phyloP scores from a whole-genome alignment of 2,888 invertebrate genomes.

The Acleris laterana region DNA sequence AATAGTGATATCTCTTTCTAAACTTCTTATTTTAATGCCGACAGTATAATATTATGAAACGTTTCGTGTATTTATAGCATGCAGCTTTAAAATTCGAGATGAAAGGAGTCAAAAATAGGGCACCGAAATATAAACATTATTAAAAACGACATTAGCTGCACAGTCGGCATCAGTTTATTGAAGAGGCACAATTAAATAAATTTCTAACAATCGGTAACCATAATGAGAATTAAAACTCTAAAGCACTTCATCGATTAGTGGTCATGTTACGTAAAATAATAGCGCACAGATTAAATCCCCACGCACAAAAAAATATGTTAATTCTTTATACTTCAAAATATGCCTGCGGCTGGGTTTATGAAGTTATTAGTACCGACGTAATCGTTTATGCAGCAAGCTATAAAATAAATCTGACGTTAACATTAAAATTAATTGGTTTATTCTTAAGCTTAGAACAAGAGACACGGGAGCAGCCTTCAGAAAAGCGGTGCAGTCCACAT shows the following conservation, averaged over 20 bases:
- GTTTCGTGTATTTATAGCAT: conserved; percentile 14
- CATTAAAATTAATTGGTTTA: conserved; percentile 13
- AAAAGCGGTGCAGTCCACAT: neutral
- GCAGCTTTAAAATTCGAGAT: conserved; percentile 18
- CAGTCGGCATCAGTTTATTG: neutral
- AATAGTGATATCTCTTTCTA: conserved; percentile 28
- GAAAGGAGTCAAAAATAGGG: conserved; percentile 19
- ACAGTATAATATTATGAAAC: conserved; percentile 13
- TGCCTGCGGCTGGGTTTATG: conserved; percentile 15
- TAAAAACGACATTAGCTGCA: neutral
- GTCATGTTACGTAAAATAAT: conserved; percentile 22
- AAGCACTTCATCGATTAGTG: conserved; percentile 17
- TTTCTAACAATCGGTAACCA: neutral
- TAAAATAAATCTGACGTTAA: conserved; percentile 11
- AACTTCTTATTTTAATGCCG: conserved; percentile 20
- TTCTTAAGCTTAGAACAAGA: neutral
- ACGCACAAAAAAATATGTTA: conserved; percentile 16
- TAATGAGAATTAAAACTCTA: neutral
- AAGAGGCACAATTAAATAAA: neutral
- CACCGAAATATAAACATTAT: conserved; percentile 6
- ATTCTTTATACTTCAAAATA: conserved; percentile 16
- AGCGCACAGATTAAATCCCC: conserved; percentile 1
- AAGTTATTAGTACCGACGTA: conserved; percentile 18
- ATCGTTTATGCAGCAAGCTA: conserved; percentile 12
- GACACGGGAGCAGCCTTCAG: neutral